Conservation (phyloP, 92 coral and sea anemone species). For the Porites cylindrica region DNA sequence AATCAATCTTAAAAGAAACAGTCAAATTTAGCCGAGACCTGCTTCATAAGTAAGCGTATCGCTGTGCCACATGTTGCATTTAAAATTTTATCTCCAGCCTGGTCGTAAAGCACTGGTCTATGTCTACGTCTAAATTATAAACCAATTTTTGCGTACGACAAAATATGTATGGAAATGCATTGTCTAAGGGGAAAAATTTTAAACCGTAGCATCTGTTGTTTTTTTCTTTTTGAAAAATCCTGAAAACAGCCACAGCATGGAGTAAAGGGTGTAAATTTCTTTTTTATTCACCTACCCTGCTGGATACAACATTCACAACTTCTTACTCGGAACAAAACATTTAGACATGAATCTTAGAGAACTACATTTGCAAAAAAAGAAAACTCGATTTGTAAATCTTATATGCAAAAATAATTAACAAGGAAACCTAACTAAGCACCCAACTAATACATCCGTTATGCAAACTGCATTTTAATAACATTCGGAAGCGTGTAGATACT, state of each 20-base stretch:
- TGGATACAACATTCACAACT: conserved; percentile 23
- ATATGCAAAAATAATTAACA: background rate
- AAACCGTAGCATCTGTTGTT: conserved; percentile 36
- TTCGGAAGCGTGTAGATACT: background rate
- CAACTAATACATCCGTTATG: background rate
- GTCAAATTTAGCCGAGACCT: background rate
- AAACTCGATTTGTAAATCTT: background rate
- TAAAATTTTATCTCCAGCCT: background rate
- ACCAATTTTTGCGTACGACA: conserved; percentile 4
- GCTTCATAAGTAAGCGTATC: too few relatives aligned
- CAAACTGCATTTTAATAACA: background rate
- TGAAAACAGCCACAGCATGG: conserved; percentile 39
- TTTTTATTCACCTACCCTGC: conserved; percentile 21
- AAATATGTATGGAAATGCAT: background rate
- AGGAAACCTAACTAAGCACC: background rate
- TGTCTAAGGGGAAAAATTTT: conserved; percentile 1
- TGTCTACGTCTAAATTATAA: background rate
- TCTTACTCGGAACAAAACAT: background rate
- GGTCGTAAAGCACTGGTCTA: background rate
- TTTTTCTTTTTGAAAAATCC: conserved; percentile 6
- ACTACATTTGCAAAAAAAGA: background rate
- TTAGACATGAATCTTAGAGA: conserved; percentile 4
- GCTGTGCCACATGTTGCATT: background rate
- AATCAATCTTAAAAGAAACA: background rate
- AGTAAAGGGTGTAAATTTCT: conserved; percentile 40